Evolutionary conservation across 1,140 invertebrate species (phyloP).

Genomic region (Tetramorium simillimum): DNA sequence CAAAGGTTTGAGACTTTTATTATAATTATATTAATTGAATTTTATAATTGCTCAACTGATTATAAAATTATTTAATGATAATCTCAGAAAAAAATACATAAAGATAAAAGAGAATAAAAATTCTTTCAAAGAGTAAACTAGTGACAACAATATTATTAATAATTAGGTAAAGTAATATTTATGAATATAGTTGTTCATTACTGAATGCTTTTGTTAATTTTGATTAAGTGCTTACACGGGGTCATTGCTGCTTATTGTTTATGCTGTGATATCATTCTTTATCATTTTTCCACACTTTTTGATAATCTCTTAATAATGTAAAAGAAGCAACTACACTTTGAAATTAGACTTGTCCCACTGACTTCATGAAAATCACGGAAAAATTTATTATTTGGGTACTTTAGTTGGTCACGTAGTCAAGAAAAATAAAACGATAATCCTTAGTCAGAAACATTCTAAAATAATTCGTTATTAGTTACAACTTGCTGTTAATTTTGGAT

Average conservation of each 20-base stretch:
- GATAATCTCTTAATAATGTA: not conserved
- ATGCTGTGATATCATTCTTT: not conserved
- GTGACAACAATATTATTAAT: not conserved
- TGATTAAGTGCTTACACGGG: not conserved
- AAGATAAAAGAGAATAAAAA: not conserved
- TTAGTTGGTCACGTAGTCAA: conserved; percentile 37
- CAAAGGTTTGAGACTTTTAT: conserved; percentile 86
- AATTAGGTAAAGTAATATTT: not conserved
- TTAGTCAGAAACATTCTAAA: conserved; percentile 46
- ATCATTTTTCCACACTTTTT: not conserved
- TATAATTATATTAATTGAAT: conserved; percentile 11
- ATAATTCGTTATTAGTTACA: not conserved
- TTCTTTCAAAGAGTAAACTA: not conserved
- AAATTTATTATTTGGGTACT: not conserved
- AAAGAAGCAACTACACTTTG: not conserved
- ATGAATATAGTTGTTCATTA: not conserved
- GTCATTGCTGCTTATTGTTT: conserved; percentile 9
- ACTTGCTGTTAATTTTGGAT: not conserved
- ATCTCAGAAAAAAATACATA: not conserved
- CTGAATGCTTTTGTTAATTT: not conserved
- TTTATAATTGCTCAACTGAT: not conserved
- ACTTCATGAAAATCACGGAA: conserved; percentile 27
- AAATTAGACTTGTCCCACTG: conserved; percentile 44
- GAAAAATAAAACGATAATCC: conserved; percentile 20
- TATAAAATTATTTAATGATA: not conserved